These are phyloP conservation scores for Peromyscus aztecus DNA, from an alignment of 2,797 vertebrate species.

Conservation along the genomic window DNA sequence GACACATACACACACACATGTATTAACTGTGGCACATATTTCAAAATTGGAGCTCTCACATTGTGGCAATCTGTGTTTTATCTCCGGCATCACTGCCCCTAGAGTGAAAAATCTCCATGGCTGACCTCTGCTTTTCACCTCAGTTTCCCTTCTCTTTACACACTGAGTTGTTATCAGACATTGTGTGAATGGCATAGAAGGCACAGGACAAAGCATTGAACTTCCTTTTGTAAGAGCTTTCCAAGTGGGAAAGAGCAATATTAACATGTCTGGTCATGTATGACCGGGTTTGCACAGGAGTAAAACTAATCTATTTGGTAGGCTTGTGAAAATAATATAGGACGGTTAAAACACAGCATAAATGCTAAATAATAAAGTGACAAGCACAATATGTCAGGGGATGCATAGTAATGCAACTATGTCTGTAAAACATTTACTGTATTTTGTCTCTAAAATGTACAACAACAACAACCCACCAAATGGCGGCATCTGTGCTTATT, in stretches of 20 bases:
- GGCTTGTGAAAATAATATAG: slow-evolving; percentile 67
- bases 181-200: not conserved
- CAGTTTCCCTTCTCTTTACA: not conserved
- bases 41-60: slow-evolving; percentile 28
- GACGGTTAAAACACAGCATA: slow-evolving; percentile 71
- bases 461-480: slow-evolving; percentile 83
- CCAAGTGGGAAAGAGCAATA: not conserved
- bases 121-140: not conserved
- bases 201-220: not conserved
- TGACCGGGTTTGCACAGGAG: not conserved
- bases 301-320: slow-evolving; percentile 55
- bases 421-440: slow-evolving; percentile 83
- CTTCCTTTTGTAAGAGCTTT: not conserved
- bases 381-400: slow-evolving; percentile 82
- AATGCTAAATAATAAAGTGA: slow-evolving; percentile 83
- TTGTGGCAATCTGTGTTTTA: not conserved
- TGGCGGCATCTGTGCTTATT: slow-evolving; percentile 83
- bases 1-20: not conserved
- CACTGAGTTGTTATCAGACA: not conserved
- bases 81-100: not conserved
- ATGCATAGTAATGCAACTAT: slow-evolving; percentile 77
- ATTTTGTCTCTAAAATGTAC: slow-evolving; percentile 81
- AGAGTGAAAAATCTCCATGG: not conserved
- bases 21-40: slow-evolving; percentile 13
- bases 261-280: not conserved